Base-by-base conservation (phyloP, 2,888 invertebrate genomes). In the Amiota minor region DNA sequence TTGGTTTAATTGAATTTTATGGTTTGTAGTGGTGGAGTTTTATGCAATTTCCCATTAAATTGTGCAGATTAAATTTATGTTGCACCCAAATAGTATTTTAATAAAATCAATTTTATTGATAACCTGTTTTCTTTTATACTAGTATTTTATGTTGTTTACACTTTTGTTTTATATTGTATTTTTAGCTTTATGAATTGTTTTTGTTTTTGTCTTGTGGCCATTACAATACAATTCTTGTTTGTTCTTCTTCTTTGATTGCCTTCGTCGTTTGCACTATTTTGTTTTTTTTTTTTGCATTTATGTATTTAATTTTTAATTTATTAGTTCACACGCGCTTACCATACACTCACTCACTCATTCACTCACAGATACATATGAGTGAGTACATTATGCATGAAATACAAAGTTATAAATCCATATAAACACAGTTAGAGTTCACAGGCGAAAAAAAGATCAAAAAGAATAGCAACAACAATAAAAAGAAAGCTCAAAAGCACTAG, bases 271-370 rank as follows among this genome's bases (percentile, higher is more conserved):
- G 53, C 53, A 53, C 53, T 53, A 53, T 16, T 53, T 53, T 53
- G 0, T 8, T 83, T 82, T 86, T 68, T 18, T 79, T 83, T 81
- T 77, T 86, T 83, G 84, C 78, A 84, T 85, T 85, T 84, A 78
- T 81, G 79, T 77, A 71, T 12, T 56, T 72, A 49, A 23, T 70
- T 55, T 62, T 61, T 23, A 53, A 53, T 3, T 20, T 67, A 18
- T 47, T 67, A 8, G 45, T 67, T 47, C 56, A 70, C 56, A 23
- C 70, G 16, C 46, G 49, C 35, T 35, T 35, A 35, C n/a, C n/a
- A n/a, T n/a, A n/a, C n/a, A n/a, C 35, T 35, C 35, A 35, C 35
- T 35, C 61, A 61, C 16, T 9, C 6, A 11, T 18, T 10, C 14
- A 11, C 6, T 3, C 20, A 16, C 4, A 64, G 23, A 23, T 23